Evolutionary conservation across 2,113 vertebrate genomes (phyloP).

Genomic region (Campylorhamphus procurvoides): DNA sequence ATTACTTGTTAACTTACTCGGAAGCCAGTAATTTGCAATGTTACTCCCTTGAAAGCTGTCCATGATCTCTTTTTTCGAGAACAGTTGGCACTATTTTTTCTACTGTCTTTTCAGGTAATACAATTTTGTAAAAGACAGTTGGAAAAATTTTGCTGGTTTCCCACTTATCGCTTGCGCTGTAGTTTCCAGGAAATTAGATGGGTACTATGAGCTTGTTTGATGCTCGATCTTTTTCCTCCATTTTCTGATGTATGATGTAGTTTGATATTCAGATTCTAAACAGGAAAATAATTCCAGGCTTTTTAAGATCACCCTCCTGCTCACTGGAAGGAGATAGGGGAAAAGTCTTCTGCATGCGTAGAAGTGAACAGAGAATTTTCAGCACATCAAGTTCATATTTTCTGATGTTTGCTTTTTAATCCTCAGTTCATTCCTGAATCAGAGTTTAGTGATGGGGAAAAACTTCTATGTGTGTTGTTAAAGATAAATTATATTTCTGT

Average conservation of each 20-base stretch:
- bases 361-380: neutral
- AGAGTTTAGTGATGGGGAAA: neutral
- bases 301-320: neutral
- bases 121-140: neutral
- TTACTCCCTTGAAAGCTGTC: neutral
- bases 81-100: neutral
- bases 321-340: neutral
- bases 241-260: neutral
- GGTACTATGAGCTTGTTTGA: neutral
- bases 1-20: neutral
- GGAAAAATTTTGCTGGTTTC: neutral
- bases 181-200: neutral
- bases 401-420: constrained; percentile 17
- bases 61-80: neutral
- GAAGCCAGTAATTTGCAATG: neutral
- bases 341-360: neutral
- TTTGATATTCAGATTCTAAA: neutral
- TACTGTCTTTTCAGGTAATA: neutral
- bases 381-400: neutral
- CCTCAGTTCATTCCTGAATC: neutral
- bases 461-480: neutral
- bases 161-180: neutral
- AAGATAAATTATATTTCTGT: neutral
- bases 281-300: neutral
- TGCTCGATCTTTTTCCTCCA: neutral